Base-by-base conservation (phyloP, 23 tunicate genomes). In the Halocynthia aurantium region DNA sequence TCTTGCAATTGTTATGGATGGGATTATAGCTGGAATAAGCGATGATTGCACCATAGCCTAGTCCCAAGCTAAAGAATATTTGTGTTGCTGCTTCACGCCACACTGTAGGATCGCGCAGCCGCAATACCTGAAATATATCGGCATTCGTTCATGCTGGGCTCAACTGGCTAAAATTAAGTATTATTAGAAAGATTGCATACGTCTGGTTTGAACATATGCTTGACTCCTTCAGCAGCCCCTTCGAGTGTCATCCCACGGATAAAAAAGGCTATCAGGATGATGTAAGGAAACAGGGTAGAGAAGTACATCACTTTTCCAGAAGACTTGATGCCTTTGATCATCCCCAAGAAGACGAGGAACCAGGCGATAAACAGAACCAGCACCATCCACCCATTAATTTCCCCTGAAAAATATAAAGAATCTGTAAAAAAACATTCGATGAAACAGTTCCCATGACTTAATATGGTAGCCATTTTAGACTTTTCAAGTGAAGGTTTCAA, bases 11-110 rank as follows among this genome's bases (percentile, higher is more conserved):
- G 62, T 92, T 92, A 10, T 86, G 77, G 15, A 66, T 66, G 62
- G 84, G 81, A 72, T 86, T 92, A 75, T 92, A 92, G 58, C 98
- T 92, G 52, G 98, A 92, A 79, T 92, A 92, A 5, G 98, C 98
- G 57, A 92, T 92, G 73, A 92, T 86, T 20, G 88, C 89, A 21
- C 98, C 98, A 71, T 92, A 92, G 6, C 98, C 98, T 50, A 92
- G 88, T 2, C 98, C 98, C 8, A 92, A 80, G 56, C 98, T 92
- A 62, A 92, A 92, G 69, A 92, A 92, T 61, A 92, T 92, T 53
- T 92, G 98, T 18, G 98, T 92, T 51, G 98, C 98, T 10, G 98
- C 98, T 22, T 92, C 98, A 52, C 88, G 57, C 98, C 98, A 92
- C 7, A 92, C 98, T 55, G 70, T 79, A 8, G 84, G 84, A 44